Evolutionary conservation across 2,113 vertebrate species (phyloP).

Genomic region (Ploceus nigricollis): DNA sequence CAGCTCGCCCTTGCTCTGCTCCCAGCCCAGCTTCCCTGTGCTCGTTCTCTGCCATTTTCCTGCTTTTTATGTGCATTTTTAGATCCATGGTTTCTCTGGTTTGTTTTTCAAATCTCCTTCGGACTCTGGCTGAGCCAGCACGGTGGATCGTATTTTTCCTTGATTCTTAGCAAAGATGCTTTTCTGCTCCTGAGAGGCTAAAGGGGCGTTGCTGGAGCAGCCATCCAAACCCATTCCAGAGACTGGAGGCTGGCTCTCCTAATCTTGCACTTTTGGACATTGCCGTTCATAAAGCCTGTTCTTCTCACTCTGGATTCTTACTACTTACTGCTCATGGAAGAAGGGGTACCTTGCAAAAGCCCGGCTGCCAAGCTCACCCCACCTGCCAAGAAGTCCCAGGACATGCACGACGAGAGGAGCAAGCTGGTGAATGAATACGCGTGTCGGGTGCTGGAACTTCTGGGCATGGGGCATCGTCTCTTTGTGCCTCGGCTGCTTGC

Average conservation of each 20-base stretch:
- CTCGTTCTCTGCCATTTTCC: conserved; percentile 55
- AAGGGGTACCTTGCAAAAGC: conserved; percentile 81
- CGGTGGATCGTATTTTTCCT: conserved; percentile 49
- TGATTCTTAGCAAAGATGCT: conserved; percentile 65
- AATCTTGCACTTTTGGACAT: conserved; percentile 33
- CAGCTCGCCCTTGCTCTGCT: background rate
- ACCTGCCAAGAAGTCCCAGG: conserved; percentile 84
- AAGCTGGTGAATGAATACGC: conserved; percentile 89
- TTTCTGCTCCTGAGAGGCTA: conserved; percentile 18
- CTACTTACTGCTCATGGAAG: conserved; percentile 82
- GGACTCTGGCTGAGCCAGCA: conserved; percentile 28
- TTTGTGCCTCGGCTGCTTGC: conserved; percentile 96
- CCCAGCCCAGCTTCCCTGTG: conserved; percentile 3
- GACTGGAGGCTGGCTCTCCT: conserved; percentile 52
- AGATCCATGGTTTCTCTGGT: conserved; percentile 64
- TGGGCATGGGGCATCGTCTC: conserved; percentile 98
- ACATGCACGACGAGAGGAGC: conserved; percentile 82
- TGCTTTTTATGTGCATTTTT: conserved; percentile 38
- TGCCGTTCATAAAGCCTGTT: conserved; percentile 29
- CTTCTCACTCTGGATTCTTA: conserved; percentile 76
- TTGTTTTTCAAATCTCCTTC: conserved; percentile 21
- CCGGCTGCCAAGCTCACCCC: conserved; percentile 82
- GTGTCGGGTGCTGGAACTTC: conserved; percentile 89
- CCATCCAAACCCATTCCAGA: background rate
- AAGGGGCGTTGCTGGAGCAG: conserved; percentile 47